These are phyloP conservation scores for Rhaphigaster nebulosa DNA, from an alignment of 2,888 invertebrate species.

Conservation along the genomic window DNA sequence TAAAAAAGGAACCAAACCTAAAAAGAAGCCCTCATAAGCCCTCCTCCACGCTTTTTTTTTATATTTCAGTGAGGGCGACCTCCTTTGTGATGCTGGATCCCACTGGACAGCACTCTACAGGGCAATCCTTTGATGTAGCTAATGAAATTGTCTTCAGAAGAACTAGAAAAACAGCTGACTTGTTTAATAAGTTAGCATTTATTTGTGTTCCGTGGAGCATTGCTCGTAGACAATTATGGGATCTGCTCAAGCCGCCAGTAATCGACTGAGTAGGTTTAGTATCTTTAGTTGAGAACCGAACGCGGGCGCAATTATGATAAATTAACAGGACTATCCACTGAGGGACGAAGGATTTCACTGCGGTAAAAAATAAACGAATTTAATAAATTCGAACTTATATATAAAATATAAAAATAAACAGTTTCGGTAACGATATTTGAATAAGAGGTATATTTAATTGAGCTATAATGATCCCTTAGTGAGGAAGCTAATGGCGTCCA, in stretches of 20 bases:
- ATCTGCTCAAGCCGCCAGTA: neutral
- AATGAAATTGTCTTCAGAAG: conserved; percentile 5
- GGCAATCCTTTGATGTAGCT: conserved; percentile 15
- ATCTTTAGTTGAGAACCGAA: neutral
- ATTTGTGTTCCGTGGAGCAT: neutral
- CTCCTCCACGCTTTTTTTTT: neutral
- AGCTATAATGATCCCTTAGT: neutral
- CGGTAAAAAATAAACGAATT: neutral
- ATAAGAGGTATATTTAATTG: neutral
- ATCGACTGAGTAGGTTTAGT: neutral
- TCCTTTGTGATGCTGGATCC: neutral
- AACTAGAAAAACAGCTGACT: neutral
- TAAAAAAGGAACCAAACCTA: neutral
- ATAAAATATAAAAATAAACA: no score
- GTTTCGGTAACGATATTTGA: neutral
- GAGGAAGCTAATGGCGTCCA: neutral
- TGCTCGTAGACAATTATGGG: neutral
- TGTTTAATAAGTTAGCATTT: neutral
- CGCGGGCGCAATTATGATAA: neutral
- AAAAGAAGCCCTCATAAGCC: neutral
- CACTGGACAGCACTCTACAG: neutral
- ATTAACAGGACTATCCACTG: neutral
- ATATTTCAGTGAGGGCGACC: neutral
- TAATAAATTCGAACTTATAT: no score
- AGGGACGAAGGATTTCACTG: neutral